Base-by-base conservation (phyloP, 2,113 vertebrate genomes). In the Pseudorhombus dupliciocellatus region DNA sequence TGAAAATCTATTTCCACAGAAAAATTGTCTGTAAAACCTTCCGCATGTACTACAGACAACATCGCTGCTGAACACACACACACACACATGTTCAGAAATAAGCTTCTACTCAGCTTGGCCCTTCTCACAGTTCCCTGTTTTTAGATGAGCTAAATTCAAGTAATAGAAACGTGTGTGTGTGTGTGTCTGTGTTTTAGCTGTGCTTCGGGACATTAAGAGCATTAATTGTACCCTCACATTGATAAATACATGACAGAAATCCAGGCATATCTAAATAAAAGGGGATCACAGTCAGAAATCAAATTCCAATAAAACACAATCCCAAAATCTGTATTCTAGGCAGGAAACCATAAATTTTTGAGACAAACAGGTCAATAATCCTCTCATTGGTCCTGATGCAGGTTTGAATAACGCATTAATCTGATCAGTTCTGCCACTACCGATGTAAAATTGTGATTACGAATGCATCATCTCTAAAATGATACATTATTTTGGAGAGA, bases 221-320 rank as follows among this genome's bases (percentile, higher is more conserved):
- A 76, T 88, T 92, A 89, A 90, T 88, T 85, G 84, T 77, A 74
- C 56, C 60, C 56, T 83, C 55, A 28, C 53, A 85, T 74, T 84
- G 87, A 90, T 91, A 89, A 87, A 68, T 90, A 88, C 82, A 89
- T 40, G 61, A 87, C 71, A 66, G 66, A 88, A 90, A 90, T 87
- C 82, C 84, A 86, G 86, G 63, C 79, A 80, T 77, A 66, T 90
- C 88, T 90, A 92, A 92, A 91, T 91, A 91, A 89, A 83, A 67
- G 50, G 57, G 73, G 79, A 77, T 90, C 30, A 28, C 18, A 50
- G 21, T 73, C 66, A 28, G n/a, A 64, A 69, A 77, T 77, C 53
- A 62, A 55, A 58, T 44, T 53, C 58, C 48, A 66, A 73, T 57
- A 78, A 73, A 81, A 48, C 9, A 31, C 52, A 77, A 81, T 83